Base-by-base conservation (phyloP, 2,797 vertebrate genomes). In the Girardinus metallicus region DNA sequence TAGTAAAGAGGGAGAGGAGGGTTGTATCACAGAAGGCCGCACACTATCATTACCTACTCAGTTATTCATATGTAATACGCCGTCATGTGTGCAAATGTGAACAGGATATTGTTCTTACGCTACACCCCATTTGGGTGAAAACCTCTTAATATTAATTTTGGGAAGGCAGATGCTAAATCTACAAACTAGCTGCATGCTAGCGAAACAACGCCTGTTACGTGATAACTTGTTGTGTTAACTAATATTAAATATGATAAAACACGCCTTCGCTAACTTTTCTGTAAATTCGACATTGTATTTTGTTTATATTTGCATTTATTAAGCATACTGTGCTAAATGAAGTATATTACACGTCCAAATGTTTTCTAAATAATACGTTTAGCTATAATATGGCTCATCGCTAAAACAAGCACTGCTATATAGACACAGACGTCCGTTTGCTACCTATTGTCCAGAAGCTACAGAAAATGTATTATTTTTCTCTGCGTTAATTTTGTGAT, bases 1-100 rank as follows among this genome's bases (percentile, higher is more conserved):
- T 87, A 87, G 81, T 73, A 81, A 76, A 78, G 46, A 64, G 57
- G 72, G 72, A 79, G 55, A 77, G 83, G 77, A 79, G 86, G 84
- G 75, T 74, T 82, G 85, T 68, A 57, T 74, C 74, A 74, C 66
- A 75, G 85, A 86, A 94, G 95, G 94, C 94, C 94, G 85, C 89
- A 46, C 0, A 4, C 34, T 16, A 26, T 9, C 41, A 18, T 36
- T 66, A 31, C 18, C 26, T 5, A 0, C 0, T 39, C n/a, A 66
- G 6, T 46, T 15, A 11, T 64, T 43, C 5, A 5, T 3, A 3
- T 31, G 1, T 39, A 64, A 2, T 41, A 8, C 0, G 10, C 9
- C 18, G 12, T 1, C 1, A 26, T 1, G 0, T 7, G 2, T 31
- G 0, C 4, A 46, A 21, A 1, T 1, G 11, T 11, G 29, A 46